Conservation (phyloP, 2,113 vertebrate species). For the Phylloscopus trochiloides region DNA sequence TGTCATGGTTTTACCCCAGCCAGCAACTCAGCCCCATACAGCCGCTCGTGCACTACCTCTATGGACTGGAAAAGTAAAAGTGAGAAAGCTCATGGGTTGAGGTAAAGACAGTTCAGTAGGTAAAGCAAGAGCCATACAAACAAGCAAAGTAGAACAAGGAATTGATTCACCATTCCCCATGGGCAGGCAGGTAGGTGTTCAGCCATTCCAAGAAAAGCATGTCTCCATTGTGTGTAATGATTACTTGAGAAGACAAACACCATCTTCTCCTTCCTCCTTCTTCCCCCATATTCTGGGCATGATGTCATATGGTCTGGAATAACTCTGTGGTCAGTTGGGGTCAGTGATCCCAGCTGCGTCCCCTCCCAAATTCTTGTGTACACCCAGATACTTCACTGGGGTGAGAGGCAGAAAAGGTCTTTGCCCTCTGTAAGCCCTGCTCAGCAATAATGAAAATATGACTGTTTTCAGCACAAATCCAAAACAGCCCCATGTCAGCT, state of each 20-base stretch:
- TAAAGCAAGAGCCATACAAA: background rate
- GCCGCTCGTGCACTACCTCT: fast-evolving
- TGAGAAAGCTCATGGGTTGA: background rate
- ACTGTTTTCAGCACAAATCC: background rate
- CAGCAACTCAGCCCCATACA: background rate
- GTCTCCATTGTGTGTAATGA: background rate
- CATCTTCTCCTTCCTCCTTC: background rate
- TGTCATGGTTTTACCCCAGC: background rate
- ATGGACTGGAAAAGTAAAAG: background rate
- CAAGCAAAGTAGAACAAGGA: background rate
- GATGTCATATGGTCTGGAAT: background rate
- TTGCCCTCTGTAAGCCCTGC: background rate
- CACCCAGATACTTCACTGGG: fast-evolving
- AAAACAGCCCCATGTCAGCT: background rate
- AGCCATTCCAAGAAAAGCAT: background rate
- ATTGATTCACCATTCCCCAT: background rate
- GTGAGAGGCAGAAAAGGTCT: background rate
- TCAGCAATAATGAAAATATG: background rate
- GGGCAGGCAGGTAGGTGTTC: background rate
- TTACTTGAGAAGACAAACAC: background rate
- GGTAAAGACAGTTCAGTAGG: background rate
- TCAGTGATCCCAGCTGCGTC: background rate
- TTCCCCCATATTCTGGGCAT: background rate
- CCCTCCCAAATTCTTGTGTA: background rate
- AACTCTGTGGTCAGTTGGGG: background rate